These are phyloP conservation scores for Apotomis betuletana DNA, from an alignment of 2,888 invertebrate species.

Conservation along the genomic window DNA sequence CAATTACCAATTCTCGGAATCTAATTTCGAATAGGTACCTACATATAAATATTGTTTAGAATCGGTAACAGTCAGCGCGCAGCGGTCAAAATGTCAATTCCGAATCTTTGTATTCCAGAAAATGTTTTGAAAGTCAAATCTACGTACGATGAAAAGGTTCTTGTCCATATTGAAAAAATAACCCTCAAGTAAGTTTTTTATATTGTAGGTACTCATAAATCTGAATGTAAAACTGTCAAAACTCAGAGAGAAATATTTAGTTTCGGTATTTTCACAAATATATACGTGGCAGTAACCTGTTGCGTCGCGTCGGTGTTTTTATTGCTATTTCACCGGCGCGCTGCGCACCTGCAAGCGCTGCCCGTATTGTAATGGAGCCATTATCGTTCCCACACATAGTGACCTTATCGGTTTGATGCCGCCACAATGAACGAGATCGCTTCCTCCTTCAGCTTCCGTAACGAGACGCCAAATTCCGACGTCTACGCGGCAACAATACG, in stretches of 20 bases:
- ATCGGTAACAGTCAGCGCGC: too few species aligned
- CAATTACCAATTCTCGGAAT: neutral
- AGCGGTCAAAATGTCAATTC: too few species aligned
- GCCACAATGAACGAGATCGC: conserved; percentile 11
- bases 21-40: neutral
- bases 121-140: too few species aligned
- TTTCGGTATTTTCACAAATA: too few species aligned
- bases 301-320: too few species aligned
- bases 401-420: conserved; percentile 16
- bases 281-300: too few species aligned
- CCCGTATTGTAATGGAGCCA: neutral
- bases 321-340: neutral
- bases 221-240: too few species aligned
- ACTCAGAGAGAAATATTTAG: too few species aligned
- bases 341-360: neutral
- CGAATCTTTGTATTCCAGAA: neutral
- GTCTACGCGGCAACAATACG: conserved; percentile 5
- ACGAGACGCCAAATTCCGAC: conserved; percentile 30
- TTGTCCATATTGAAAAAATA: too few species aligned
- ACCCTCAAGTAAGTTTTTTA: too few species aligned
- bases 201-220: too few species aligned
- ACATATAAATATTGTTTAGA: neutral
- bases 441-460: conserved; percentile 19
- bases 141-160: too few species aligned
- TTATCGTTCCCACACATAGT: neutral